Percentiles rank a stretch among this genome's conserved stretches.
These are phyloP conservation scores for Odontothrips loti DNA, from an alignment of 2,888 invertebrate genomes.

Conservation along the genomic window DNA sequence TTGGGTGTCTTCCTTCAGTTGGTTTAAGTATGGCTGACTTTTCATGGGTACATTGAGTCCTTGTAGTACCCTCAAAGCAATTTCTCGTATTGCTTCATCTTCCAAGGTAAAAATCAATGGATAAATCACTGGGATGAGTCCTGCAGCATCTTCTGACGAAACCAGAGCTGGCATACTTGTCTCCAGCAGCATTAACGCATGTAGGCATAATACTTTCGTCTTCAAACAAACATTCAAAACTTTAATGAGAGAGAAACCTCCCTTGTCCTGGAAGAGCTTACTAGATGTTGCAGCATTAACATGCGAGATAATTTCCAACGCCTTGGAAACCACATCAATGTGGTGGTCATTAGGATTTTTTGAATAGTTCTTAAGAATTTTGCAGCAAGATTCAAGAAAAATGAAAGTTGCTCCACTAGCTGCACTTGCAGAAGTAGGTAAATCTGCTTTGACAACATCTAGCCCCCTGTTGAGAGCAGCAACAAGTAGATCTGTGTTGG, in stretches of 20 bases:
- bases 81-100: neutral
- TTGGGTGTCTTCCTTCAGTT: neutral
- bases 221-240: neutral
- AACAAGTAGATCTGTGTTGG: neutral
- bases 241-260: neutral
- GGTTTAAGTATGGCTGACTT: neutral
- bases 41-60: neutral
- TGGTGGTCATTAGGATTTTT: neutral
- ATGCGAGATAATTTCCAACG: neutral
- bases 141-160: neutral
- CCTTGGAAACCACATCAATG: neutral
- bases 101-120: neutral
- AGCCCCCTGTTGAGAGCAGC: neutral
- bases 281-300: neutral
- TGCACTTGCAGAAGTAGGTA: neutral
- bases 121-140: neutral
- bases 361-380: neutral
- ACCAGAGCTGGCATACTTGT: neutral
- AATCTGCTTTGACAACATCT: neutral
- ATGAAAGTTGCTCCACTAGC: neutral
- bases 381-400: neutral
- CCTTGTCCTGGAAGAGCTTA: neutral
- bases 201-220: neutral
- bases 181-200: neutral
- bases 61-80: neutral